Conservation (phyloP, 1,140 invertebrate species). For the Phortica variegata region DNA sequence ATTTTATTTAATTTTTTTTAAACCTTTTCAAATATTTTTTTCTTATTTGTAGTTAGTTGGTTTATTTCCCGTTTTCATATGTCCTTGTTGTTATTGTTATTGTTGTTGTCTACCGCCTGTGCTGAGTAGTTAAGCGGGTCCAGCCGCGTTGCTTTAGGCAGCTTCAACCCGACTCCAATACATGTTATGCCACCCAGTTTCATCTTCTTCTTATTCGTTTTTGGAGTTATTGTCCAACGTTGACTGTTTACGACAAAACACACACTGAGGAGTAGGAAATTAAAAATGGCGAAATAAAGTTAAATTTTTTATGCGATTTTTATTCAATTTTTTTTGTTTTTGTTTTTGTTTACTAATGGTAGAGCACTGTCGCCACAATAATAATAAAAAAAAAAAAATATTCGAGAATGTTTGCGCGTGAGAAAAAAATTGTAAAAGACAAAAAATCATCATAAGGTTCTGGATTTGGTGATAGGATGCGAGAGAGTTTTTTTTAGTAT, state of each 20-base stretch:
- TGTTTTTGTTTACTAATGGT: background rate
- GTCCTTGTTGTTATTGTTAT: constrained; percentile 13
- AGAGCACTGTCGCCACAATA: no score
- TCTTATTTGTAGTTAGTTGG: constrained; percentile 22
- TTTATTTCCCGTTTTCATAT: constrained; percentile 23
- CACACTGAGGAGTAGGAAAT: constrained; percentile 55
- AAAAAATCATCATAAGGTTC: no score
- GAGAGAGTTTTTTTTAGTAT: no score
- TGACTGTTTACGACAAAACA: constrained; percentile 57
- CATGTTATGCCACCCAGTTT: constrained; percentile 6
- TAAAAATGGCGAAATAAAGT: constrained; percentile 58
- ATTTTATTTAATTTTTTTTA: constrained; percentile 12
- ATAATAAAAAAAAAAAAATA: no score
- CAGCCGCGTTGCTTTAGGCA: constrained; percentile 3
- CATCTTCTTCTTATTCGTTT: constrained; percentile 4
- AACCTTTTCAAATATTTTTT: constrained; percentile 8
- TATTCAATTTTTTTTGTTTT: background rate
- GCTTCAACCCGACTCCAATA: constrained; percentile 4
- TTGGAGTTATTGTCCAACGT: constrained; percentile 53
- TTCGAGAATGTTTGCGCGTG: no score
- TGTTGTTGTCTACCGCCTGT: constrained; percentile 8
- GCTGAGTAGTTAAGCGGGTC: constrained; percentile 2
- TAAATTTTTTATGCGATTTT: constrained; percentile 56
- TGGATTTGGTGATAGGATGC: no score
- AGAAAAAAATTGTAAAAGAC: no score